Percentiles rank a stretch among this genome's conserved stretches.
phyloP scores from a whole-genome alignment of 1,140 invertebrate genomes.

The Adoxophyes honmai region DNA sequence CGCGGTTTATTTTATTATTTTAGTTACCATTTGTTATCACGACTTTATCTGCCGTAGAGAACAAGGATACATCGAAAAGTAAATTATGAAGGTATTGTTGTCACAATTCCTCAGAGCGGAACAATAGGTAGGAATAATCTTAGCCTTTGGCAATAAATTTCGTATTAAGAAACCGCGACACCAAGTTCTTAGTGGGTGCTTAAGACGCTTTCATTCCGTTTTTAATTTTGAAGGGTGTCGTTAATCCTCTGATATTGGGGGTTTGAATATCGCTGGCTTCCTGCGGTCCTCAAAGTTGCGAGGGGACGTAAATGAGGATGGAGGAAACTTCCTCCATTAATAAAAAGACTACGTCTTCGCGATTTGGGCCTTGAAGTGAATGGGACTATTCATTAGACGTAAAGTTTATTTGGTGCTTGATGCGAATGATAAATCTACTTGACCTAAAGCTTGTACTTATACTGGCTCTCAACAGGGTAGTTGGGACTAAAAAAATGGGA shows the following conservation, averaged over 20 bases:
- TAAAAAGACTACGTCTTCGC: conserved; percentile 18
- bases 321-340: conserved; percentile 34
- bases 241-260: conserved; percentile 69
- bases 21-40: conserved; percentile 76
- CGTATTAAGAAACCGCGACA: conserved; percentile 56
- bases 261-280: conserved; percentile 48
- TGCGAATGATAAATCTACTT: too few species aligned
- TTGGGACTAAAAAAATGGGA: too few species aligned
- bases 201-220: conserved; percentile 39
- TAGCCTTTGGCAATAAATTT: conserved; percentile 63
- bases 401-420: too few species aligned
- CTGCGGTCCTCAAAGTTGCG: conserved; percentile 22
- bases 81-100: conserved; percentile 74
- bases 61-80: conserved; percentile 68
- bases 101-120: conserved; percentile 52
- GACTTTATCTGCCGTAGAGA: conserved; percentile 71
- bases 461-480: too few species aligned
- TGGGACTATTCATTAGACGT: not conserved
- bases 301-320: conserved; percentile 47
- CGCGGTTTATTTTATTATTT: conserved; percentile 72
- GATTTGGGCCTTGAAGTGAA: not conserved
- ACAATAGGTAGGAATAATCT: conserved; percentile 70
- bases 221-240: conserved; percentile 62
- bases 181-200: conserved; percentile 27
- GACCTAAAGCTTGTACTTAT: too few species aligned